phyloP scores from a whole-genome alignment of 2,113 vertebrate genomes.

The Clarias gariepinus region DNA sequence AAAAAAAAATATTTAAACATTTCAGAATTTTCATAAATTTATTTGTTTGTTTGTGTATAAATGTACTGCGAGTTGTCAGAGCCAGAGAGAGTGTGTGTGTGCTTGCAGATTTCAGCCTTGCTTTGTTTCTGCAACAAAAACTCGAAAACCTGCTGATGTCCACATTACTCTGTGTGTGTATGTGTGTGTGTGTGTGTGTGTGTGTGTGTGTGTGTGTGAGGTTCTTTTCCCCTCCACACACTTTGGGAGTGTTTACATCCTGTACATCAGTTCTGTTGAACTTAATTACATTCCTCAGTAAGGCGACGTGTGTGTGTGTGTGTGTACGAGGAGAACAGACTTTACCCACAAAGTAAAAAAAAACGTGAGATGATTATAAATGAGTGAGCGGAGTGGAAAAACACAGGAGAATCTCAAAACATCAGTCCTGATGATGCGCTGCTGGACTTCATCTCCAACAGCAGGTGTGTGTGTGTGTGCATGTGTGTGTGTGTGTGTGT shows the following conservation, averaged over 20 bases:
- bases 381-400: background rate
- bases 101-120: background rate
- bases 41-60: background rate
- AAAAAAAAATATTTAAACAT: too few relatives aligned
- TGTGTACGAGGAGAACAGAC: conserved; percentile 38
- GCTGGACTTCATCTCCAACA: conserved; percentile 59
- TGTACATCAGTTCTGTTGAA: conserved; percentile 29
- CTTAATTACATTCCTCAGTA: conserved; percentile 41
- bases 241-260: conserved; percentile 8
- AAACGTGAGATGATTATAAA: conserved; percentile 13
- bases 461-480: conserved; percentile 15
- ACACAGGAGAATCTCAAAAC: conserved; percentile 58
- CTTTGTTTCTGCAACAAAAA: conserved; percentile 32
- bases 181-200: conserved; percentile 16
- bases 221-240: background rate
- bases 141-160: conserved; percentile 22
- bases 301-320: conserved; percentile 34
- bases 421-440: conserved; percentile 35
- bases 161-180: conserved; percentile 15
- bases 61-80: background rate
- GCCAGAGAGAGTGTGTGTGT: background rate
- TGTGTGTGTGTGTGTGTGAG: background rate
- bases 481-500: background rate
- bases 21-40: too few relatives aligned
- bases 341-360: conserved; percentile 33